These are phyloP conservation scores for Bombus confusus DNA, from an alignment of 1,140 invertebrate species.

Conservation along the genomic window DNA sequence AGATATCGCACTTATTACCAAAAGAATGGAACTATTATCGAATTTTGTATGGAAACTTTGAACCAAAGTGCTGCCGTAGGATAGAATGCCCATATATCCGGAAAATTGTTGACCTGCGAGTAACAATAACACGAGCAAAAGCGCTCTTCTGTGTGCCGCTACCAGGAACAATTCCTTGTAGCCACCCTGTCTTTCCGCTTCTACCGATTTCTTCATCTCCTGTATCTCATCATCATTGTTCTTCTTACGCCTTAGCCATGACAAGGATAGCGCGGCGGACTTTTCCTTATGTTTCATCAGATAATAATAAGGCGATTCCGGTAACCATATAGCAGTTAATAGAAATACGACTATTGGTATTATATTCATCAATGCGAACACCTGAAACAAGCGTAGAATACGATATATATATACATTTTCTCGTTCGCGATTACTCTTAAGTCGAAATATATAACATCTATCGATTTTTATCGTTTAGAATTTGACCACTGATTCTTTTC, in stretches of 20 bases:
- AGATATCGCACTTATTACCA: background rate
- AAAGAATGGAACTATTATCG: background rate
- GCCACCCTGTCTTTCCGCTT: slow-evolving; percentile 70
- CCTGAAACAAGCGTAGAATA: slow-evolving; percentile 17
- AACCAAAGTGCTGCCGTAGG: background rate
- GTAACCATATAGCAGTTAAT: slow-evolving; percentile 85
- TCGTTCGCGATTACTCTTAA: background rate
- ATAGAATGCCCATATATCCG: slow-evolving; percentile 2
- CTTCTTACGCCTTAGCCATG: slow-evolving; percentile 1
- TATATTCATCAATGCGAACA: slow-evolving; percentile 82
- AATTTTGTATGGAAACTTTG: background rate
- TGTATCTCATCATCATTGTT: slow-evolving; percentile 16
- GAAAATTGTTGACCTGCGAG: slow-evolving; percentile 40
- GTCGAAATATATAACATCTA: background rate
- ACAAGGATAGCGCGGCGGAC: background rate
- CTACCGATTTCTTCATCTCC: background rate
- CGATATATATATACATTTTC: background rate
- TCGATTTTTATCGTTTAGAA: background rate
- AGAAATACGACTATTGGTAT: slow-evolving; percentile 83
- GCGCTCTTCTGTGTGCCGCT: slow-evolving; percentile 82
- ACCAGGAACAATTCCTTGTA: slow-evolving; percentile 79
- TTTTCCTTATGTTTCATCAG: slow-evolving; percentile 76
- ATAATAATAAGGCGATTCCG: slow-evolving; percentile 89
- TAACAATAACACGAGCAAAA: background rate
- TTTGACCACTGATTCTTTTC: background rate